Evolutionary conservation across 2,888 invertebrate genomes (phyloP), one percentile per base, ranked within the genome.

Genomic region (Agrotis ipsilon): DNA sequence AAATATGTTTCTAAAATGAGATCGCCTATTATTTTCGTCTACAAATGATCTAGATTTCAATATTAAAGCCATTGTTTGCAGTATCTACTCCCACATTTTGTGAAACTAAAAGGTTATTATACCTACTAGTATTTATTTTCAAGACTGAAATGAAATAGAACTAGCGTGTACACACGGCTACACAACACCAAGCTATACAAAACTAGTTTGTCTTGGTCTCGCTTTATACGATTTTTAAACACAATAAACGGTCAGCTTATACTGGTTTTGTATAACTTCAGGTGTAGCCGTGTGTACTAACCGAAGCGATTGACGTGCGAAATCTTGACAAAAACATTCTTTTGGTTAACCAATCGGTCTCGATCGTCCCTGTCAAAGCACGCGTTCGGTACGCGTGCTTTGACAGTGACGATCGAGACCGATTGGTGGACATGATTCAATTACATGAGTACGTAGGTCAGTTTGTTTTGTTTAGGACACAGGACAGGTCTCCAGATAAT

Each of bases 31-130:
- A 61, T 62, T 65, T 65, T 72, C 14, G 45, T 51, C 19, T 54
- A 52, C 32, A 55, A 60, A 75, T 49, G 49, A 59, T 75, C 54
- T 68, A n/a, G 14, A 68, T 59, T 75, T 63, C 59, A 74, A 72
- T 69, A 63, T 54, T 57, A 48, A 61, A 73, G n/a, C 51, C 39
- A 74, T 48, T 68, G 62, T 63, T 43, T 49, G 69, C 60, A 63
- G 46, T 24, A 46, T 24, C 14, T 52, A 48, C 21, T 7, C n/a
- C 39, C 39, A 39, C 39, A 39, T 39, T 39, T 39, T 39, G 39
- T 39, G 39, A 39, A 39, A 39, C 39, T 39, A 39, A 39, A 39
- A 39, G 39, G 39, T 39, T 39, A 57, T 68, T 58, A 27, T 19
- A 19, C 16, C 18, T 32, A 24, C 13, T 51, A 51, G n/a, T 49